These are phyloP conservation scores for Arbacia lixula DNA, from an alignment of 53 echinoderm and acorn worm species.

Conservation along the genomic window DNA sequence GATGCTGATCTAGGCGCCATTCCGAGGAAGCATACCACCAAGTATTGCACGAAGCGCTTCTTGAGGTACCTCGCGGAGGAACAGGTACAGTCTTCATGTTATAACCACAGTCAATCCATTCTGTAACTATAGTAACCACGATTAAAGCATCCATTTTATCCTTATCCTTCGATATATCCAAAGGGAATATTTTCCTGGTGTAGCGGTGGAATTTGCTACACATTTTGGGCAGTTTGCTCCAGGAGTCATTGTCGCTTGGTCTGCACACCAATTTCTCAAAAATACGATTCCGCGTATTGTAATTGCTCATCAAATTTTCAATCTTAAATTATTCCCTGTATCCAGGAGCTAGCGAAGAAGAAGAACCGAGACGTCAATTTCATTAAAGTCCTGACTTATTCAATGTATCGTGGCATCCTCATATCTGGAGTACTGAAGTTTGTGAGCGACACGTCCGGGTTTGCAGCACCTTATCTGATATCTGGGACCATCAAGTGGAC, in stretches of 20 bases:
- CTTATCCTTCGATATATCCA: no score
- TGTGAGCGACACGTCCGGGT: neutral
- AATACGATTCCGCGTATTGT: no score
- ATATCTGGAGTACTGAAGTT: conserved; percentile 15
- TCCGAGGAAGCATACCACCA: conserved; percentile 70
- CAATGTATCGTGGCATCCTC: neutral
- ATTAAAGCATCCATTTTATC: no score
- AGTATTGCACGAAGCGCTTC: conserved; percentile 61
- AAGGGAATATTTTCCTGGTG: no score
- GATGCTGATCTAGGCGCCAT: conserved; percentile 79
- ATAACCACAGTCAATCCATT: no score
- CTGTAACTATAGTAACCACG: no score
- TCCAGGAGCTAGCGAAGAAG: neutral
- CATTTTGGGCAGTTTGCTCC: no score
- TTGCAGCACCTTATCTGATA: conserved; percentile 21
- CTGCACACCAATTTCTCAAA: no score
- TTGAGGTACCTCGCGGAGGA: conserved; percentile 64
- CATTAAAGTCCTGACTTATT: neutral
- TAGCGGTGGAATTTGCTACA: no score
- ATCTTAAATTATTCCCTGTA: no score
- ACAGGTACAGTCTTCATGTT: conserved; percentile 69
- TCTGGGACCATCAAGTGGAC: conserved; percentile 8
- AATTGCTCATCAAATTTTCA: no score
- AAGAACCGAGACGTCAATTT: neutral
- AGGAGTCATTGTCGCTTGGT: no score